phyloP scores from a whole-genome alignment of 1,140 invertebrate species.

The Aphelinus certus region DNA sequence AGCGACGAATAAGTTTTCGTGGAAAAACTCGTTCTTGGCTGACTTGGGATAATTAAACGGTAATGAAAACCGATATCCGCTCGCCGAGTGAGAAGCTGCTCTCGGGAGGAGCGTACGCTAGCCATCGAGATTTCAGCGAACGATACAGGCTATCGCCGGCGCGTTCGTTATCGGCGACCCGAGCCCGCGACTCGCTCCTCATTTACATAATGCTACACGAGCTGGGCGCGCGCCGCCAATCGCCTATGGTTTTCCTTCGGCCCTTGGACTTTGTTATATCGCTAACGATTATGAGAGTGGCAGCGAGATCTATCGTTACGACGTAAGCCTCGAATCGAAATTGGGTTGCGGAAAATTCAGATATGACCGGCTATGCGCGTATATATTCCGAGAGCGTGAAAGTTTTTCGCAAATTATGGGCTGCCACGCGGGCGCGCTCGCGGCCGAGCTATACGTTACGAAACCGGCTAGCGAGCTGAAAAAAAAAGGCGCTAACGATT shows the following conservation, averaged over 20 bases:
- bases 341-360: conserved; percentile 24
- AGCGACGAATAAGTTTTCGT: too few species aligned
- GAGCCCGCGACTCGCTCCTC: conserved; percentile 38
- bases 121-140: conserved; percentile 17
- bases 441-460: not conserved
- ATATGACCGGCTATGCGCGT: not conserved
- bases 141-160: not conserved
- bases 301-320: conserved; percentile 15
- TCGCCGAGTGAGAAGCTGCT: not conserved
- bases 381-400: not conserved
- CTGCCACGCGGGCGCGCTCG: not conserved
- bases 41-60: conserved; percentile 19
- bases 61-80: conserved; percentile 45
- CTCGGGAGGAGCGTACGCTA: too few species aligned
- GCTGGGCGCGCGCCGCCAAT: conserved; percentile 26
- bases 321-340: conserved; percentile 31
- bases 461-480: not conserved
- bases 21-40: conserved; percentile 14
- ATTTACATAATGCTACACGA: conserved; percentile 49
- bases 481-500: conserved; percentile 18
- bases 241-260: conserved; percentile 29
- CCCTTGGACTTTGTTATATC: conserved; percentile 23
- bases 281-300: conserved; percentile 13
- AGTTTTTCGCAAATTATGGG: conserved; percentile 23
- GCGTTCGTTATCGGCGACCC: not conserved